A percentile compares a stretch with the other conserved stretches of the same genome.
These are phyloP conservation scores for Leuciscus idus DNA, from an alignment of 2,113 vertebrate species.

Conservation along the genomic window DNA sequence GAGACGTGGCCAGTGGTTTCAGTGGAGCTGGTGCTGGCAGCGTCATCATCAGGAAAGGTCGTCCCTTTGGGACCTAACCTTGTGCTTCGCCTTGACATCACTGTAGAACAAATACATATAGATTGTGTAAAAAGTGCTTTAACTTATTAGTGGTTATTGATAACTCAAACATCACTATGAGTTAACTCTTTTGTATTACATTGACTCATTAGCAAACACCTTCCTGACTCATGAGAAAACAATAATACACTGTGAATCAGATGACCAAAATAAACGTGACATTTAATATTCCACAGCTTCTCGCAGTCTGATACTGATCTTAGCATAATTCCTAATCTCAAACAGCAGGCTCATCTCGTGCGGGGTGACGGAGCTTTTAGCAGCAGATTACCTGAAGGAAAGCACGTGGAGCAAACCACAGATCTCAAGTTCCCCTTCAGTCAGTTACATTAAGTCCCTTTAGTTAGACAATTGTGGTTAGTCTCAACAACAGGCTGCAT, in stretches of 20 bases:
- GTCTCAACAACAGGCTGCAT: constrained; percentile 6
- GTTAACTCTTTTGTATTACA: not conserved
- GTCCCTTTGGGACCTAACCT: constrained; percentile 28
- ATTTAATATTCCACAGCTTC: not conserved
- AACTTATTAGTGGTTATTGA: not conserved
- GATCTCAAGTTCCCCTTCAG: not conserved
- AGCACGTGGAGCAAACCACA: constrained; percentile 18
- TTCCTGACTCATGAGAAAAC: not conserved
- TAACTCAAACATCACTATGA: not conserved
- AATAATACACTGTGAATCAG: not conserved
- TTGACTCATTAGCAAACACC: not conserved
- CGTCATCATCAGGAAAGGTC: constrained; percentile 48
- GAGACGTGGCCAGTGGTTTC: constrained; percentile 45
- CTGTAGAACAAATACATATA: not conserved
- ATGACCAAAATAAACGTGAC: not conserved
- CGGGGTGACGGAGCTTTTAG: not conserved
- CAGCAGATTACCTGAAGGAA: constrained; percentile 40
- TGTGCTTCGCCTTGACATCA: constrained; percentile 52
- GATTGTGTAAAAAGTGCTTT: not conserved
- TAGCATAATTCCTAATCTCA: constrained; percentile 38
- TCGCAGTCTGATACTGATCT: constrained; percentile 9
- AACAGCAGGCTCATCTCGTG: not conserved
- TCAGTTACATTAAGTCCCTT: not conserved
- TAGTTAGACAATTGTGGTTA: constrained; percentile 14
- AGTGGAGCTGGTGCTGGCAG: constrained; percentile 56